Percentiles rank a stretch among this genome's conserved stretches.
Evolutionary conservation across 2,113 vertebrate genomes (phyloP).

Genomic region (Chlorocebus sabaeus): DNA sequence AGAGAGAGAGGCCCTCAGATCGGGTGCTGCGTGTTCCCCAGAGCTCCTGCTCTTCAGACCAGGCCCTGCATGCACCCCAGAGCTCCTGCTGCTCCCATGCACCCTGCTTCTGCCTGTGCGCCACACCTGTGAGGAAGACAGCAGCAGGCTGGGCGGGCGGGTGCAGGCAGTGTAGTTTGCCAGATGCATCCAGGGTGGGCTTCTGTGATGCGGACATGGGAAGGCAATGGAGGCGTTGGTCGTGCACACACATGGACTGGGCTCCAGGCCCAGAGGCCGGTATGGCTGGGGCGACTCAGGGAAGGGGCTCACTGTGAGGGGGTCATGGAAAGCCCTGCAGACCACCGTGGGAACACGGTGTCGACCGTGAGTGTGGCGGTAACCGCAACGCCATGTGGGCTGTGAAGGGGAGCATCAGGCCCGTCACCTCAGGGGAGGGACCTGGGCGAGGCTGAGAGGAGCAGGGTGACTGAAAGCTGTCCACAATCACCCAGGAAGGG

Average conservation of each 20-base stretch:
- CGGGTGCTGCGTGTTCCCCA: rapidly evolving
- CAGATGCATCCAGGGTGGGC: too few relatives aligned
- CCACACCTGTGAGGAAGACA: not conserved
- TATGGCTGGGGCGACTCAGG: not conserved
- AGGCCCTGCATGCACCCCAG: too few relatives aligned
- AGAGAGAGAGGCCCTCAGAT: too few relatives aligned
- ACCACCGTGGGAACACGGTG: not conserved
- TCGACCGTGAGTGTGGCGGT: rapidly evolving
- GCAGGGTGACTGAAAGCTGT: not conserved
- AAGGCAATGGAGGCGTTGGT: not conserved
- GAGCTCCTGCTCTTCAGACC: too few relatives aligned
- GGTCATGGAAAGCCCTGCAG: not conserved
- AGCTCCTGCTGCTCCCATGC: too few relatives aligned
- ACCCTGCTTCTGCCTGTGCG: too few relatives aligned
- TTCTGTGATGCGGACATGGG: too few relatives aligned
- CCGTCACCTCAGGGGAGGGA: not conserved
- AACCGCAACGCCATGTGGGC: rapidly evolving
- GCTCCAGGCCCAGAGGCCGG: not conserved
- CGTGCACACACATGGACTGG: not conserved
- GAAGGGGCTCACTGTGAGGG: not conserved
- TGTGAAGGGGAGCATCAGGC: not conserved
- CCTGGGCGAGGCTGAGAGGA: not conserved
- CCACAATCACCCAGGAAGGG: rapidly evolving
- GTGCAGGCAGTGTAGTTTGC: too few relatives aligned
- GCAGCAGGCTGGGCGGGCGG: not conserved